Percentiles rank a stretch among this genome's conserved stretches.
Evolutionary conservation across 2,797 vertebrate genomes (phyloP).

Genomic region (Pampus argenteus): DNA sequence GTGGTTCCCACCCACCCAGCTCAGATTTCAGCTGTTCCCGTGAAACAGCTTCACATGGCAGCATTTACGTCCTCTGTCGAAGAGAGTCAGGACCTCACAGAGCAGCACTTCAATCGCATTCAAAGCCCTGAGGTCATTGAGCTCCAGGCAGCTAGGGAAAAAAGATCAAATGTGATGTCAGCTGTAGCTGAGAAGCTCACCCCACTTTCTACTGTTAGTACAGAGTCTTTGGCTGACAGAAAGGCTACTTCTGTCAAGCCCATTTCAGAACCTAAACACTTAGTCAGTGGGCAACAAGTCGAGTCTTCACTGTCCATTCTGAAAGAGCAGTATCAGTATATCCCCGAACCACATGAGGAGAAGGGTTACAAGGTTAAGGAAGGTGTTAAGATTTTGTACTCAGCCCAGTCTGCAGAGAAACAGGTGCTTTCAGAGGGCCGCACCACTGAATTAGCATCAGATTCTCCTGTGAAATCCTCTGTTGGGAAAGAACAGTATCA

Average conservation of each 20-base stretch:
- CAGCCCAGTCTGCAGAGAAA: conserved; percentile 81
- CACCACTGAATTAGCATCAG: conserved; percentile 73
- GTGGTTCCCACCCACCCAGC: conserved; percentile 69
- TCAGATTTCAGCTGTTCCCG: conserved; percentile 72
- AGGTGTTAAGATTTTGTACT: conserved; percentile 85
- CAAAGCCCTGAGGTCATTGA: conserved; percentile 81
- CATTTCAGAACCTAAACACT: conserved; percentile 78
- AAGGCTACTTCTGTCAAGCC: conserved; percentile 65
- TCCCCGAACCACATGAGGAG: conserved; percentile 77
- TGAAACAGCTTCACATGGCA: conserved; percentile 81
- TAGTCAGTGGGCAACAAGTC: conserved; percentile 82
- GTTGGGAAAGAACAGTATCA: conserved; percentile 67
- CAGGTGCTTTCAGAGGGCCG: conserved; percentile 80
- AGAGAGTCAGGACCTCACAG: conserved; percentile 83
- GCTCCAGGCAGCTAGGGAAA: conserved; percentile 73
- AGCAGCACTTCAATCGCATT: conserved; percentile 86
- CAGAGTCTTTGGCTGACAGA: conserved; percentile 66
- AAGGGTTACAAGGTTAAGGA: conserved; percentile 84
- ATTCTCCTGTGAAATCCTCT: conserved; percentile 70
- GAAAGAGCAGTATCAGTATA: conserved; percentile 82
- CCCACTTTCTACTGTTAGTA: conserved; percentile 75
- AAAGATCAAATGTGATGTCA: conserved; percentile 76
- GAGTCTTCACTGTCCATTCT: conserved; percentile 80
- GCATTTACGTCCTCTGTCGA: conserved; percentile 83
- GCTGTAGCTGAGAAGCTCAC: conserved; percentile 84